Conservation (phyloP, 2,888 invertebrate genomes). For the Luffia ferchaultella region DNA sequence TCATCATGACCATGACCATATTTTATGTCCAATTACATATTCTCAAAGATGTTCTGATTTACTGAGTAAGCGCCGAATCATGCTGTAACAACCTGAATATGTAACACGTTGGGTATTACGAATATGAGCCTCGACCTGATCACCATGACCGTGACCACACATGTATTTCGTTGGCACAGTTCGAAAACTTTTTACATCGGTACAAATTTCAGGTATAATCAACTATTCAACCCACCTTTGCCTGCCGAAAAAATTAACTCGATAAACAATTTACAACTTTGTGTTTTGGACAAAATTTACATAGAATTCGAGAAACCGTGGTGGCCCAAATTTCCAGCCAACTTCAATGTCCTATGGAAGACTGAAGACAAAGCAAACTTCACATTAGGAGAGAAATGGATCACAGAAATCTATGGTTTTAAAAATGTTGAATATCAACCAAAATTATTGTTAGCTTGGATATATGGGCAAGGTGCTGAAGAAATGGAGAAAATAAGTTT, state of each 20-base stretch:
- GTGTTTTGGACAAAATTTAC: slow-evolving; percentile 74
- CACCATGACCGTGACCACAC: no score
- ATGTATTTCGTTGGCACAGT: no score
- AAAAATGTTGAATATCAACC: slow-evolving; percentile 68
- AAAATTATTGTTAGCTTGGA: slow-evolving; percentile 71
- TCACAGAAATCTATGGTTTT: slow-evolving; percentile 68
- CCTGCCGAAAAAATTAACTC: slow-evolving; percentile 60
- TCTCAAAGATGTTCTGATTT: no score
- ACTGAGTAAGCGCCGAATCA: no score
- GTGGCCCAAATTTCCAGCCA: slow-evolving; percentile 63
- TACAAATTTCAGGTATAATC: slow-evolving; percentile 35
- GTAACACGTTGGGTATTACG: no score
- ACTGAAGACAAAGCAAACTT: slow-evolving; percentile 58
- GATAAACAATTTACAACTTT: slow-evolving; percentile 70
- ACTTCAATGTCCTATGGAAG: slow-evolving; percentile 66
- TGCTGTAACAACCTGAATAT: no score
- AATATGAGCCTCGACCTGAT: no score
- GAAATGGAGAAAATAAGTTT: slow-evolving; percentile 66
- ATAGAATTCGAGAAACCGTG: slow-evolving; percentile 71
- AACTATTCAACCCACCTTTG: slow-evolving; percentile 68
- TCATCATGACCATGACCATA: no score
- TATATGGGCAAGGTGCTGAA: slow-evolving; percentile 69
- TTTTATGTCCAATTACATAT: no score
- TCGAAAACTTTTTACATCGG: no score
- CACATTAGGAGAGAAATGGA: slow-evolving; percentile 59